Evolutionary conservation across 2,888 invertebrate genomes (phyloP).

Genomic region (Crocallis elinguaria): DNA sequence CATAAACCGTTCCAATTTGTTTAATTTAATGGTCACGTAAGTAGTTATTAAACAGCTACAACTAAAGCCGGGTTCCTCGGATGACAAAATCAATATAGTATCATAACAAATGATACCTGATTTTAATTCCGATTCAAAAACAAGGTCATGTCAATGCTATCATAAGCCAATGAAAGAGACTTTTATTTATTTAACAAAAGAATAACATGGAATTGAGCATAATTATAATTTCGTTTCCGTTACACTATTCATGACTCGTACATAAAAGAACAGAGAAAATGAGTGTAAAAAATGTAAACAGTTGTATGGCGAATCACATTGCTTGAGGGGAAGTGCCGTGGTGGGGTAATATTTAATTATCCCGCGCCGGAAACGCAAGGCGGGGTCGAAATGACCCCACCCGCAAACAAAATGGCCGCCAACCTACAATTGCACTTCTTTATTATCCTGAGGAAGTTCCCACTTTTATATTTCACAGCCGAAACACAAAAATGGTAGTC

Average conservation of each 20-base stretch:
- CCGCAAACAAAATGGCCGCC: slow-evolving; percentile 82
- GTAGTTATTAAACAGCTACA: too few species aligned
- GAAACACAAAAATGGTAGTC: slow-evolving; percentile 5
- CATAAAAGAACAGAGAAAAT: slow-evolving; percentile 28
- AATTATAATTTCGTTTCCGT: slow-evolving; percentile 36
- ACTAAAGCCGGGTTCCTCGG: too few species aligned
- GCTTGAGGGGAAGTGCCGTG: slow-evolving; percentile 68
- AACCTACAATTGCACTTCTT: slow-evolving; percentile 74
- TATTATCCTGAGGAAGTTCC: slow-evolving; percentile 60
- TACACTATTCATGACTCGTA: slow-evolving; percentile 17
- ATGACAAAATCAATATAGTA: too few species aligned
- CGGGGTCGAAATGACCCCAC: slow-evolving; percentile 82
- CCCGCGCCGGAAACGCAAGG: slow-evolving; percentile 78
- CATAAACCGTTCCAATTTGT: too few species aligned
- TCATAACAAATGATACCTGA: too few species aligned
- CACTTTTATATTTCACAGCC: slow-evolving; percentile 49
- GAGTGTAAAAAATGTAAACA: slow-evolving; percentile 47
- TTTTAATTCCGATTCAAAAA: too few species aligned
- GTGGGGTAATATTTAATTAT: slow-evolving; percentile 84
- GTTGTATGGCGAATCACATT: slow-evolving; percentile 64
- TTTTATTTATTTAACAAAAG: not conserved
- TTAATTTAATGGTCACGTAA: too few species aligned
- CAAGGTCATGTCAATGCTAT: too few species aligned
- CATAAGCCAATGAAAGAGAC: not conserved
- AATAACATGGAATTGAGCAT: slow-evolving; percentile 16